phyloP scores from a whole-genome alignment of 2,888 invertebrate species.

The Patella ulyssiponensis region DNA sequence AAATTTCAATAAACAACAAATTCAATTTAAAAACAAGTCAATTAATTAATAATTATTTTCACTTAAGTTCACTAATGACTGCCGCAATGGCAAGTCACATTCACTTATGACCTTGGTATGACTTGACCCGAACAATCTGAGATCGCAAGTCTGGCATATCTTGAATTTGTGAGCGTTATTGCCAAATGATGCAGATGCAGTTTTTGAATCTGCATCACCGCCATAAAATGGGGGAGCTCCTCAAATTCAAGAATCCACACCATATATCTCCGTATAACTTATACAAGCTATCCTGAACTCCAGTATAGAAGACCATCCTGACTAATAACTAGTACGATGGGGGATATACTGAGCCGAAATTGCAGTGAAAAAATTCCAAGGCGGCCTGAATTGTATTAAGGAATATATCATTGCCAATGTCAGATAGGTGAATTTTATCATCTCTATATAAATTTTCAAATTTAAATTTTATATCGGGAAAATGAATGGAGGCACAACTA shows the following conservation, averaged over 20 bases:
- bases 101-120: background rate
- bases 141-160: background rate
- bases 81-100: background rate
- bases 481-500: background rate
- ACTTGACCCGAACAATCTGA: background rate
- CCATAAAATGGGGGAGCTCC: background rate
- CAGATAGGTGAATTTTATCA: background rate
- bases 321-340: background rate
- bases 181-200: background rate
- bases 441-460: background rate
- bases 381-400: background rate
- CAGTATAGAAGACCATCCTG: background rate
- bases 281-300: background rate
- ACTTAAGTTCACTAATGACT: background rate
- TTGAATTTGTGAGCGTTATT: background rate
- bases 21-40: no score
- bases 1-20: no score
- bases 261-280: background rate
- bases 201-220: background rate
- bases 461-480: background rate
- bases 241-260: background rate
- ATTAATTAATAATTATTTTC: no score
- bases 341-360: background rate
- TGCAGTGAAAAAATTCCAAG: background rate
- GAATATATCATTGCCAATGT: background rate